These are phyloP conservation scores for Actias luna DNA, from an alignment of 2,888 invertebrate species.

Conservation along the genomic window DNA sequence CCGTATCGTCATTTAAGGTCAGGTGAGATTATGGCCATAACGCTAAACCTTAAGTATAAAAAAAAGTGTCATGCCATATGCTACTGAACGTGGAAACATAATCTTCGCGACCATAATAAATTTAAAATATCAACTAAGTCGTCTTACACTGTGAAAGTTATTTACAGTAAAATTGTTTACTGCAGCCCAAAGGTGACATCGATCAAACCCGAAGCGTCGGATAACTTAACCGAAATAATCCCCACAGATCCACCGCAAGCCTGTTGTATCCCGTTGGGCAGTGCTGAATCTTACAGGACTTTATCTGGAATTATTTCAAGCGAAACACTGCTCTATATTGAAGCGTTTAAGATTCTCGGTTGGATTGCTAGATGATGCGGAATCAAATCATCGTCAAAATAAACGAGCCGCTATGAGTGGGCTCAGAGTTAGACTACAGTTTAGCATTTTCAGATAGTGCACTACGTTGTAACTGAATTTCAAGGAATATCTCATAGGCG, in stretches of 20 bases:
- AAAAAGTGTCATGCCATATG: no score
- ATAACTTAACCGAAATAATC: slow-evolving; percentile 46
- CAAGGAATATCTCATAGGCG: no score
- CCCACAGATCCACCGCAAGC: slow-evolving; percentile 44
- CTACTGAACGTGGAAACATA: no score
- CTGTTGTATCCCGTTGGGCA: slow-evolving; percentile 39
- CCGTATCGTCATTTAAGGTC: no score
- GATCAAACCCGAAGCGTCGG: slow-evolving; percentile 31
- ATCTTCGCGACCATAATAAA: not conserved
- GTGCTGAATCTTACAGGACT: slow-evolving; percentile 26
- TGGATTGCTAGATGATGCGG: not conserved
- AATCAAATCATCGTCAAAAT: slow-evolving; percentile 32
- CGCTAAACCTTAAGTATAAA: no score
- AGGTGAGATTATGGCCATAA: no score
- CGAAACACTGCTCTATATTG: slow-evolving; percentile 21
- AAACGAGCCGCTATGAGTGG: slow-evolving; percentile 25
- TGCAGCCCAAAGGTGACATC: slow-evolving; percentile 29
- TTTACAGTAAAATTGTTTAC: slow-evolving; percentile 11
- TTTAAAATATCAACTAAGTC: not conserved
- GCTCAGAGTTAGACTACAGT: not conserved
- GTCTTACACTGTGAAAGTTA: not conserved
- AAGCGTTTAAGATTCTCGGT: slow-evolving; percentile 16
- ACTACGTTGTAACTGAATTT: no score
- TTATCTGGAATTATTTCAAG: not conserved
- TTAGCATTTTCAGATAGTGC: not conserved